Evolutionary conservation across 2,113 vertebrate species (phyloP).

Genomic region (Prunella fulvescens): DNA sequence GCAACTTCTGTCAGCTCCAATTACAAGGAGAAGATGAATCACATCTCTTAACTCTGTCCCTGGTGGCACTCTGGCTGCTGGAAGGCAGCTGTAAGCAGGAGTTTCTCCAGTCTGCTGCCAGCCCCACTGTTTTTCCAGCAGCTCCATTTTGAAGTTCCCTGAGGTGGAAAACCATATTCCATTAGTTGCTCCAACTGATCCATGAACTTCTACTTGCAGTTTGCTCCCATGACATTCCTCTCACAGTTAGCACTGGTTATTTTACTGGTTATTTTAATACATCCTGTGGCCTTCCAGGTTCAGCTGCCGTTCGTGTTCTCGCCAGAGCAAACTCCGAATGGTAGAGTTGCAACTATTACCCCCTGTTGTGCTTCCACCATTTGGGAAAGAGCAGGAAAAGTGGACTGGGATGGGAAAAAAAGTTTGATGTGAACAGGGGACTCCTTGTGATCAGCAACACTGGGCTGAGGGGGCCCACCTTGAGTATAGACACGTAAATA

Average conservation of each 20-base stretch:
- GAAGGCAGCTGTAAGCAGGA: neutral
- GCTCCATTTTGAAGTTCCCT: neutral
- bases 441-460: neutral
- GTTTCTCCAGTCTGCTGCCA: neutral
- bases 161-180: neutral
- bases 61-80: neutral
- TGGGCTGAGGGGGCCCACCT: neutral
- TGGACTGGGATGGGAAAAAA: neutral
- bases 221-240: neutral
- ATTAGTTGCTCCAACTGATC: neutral
- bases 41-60: neutral
- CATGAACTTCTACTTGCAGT: neutral
- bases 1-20: constrained; percentile 18
- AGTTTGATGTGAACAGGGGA: neutral
- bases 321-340: neutral
- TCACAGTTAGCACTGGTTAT: neutral
- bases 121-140: neutral
- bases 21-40: constrained; percentile 32
- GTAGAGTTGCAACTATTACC: neutral
- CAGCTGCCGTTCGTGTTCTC: neutral
- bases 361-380: neutral
- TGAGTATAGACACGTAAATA: rapidly evolving
- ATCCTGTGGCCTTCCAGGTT: neutral
- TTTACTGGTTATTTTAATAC: neutral
- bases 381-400: neutral